Base-by-base conservation (phyloP, 2,797 vertebrate species). In the Falco peregrinus region DNA sequence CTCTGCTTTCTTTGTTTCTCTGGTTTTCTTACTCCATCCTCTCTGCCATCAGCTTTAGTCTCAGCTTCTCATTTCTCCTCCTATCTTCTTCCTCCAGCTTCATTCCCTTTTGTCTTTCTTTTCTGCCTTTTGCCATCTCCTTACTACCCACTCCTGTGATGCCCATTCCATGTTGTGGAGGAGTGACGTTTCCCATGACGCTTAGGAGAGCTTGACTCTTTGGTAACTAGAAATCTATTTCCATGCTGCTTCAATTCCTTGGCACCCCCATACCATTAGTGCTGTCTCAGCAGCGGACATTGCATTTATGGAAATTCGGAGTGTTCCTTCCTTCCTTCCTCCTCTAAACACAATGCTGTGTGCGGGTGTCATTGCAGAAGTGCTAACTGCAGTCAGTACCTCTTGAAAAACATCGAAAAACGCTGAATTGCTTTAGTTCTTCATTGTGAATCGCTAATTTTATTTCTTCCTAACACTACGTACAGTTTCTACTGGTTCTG, bases 371-470 rank as follows among this genome's bases (percentile, higher is more conserved):
- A 16, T 37, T 88, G 78, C 87, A 84, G 63, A 86, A 92, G 83
- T 37, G 41, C 39, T 75, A 65, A 50, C 64, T 43, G 24, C 94
- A 79, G 84, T 37, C 84, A 67, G 47, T 73, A 54, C 68, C 78
- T 92, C 94, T 81, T 95, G 43, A 45, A 45, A 45, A 45, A 45
- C 43, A 45, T 45, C 56, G n/a, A 59, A 93, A 96, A 95, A 63
- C 6, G 69, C 80, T 90, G 90, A 81, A 79, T 96, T 57, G 61
- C 91, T 95, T 91, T 31, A 71, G 47, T 87, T 69, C 80, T 87
- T 89, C 83, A 33, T 57, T 91, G 82, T 57, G 93, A 90, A 64
- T 87, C 39, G 14, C 82, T 95, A 31, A 90, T 97, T 97, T 94
- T 97, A 89, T 96, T 96, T 97, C 79, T 61, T 95, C 11, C 74